A percentile compares a stretch with the other conserved stretches of the same genome.
Conservation (phyloP, 2,113 vertebrate species). For the Chunga burmeisteri region DNA sequence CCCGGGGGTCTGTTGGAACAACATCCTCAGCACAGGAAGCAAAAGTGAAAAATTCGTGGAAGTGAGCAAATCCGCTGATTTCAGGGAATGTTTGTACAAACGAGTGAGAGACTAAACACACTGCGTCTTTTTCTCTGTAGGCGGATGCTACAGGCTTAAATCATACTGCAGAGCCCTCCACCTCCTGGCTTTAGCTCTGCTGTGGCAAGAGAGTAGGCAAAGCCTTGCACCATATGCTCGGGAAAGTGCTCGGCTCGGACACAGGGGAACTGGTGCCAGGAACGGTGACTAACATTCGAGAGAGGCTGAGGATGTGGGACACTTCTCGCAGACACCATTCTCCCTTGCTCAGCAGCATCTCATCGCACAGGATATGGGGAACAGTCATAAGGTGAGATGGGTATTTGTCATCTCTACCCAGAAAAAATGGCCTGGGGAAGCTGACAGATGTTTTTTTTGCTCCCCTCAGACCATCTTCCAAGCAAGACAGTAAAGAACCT, state of each 20-base stretch:
- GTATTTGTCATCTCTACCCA: slow-evolving; percentile 36
- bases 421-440: neutral
- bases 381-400: slow-evolving; percentile 28
- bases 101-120: neutral
- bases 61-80: neutral
- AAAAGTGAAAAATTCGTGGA: neutral
- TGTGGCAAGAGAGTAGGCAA: neutral
- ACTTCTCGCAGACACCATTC: neutral
- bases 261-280: neutral
- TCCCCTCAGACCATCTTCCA: neutral
- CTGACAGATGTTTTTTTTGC: neutral
- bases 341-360: slow-evolving; percentile 14
- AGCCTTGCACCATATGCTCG: neutral
- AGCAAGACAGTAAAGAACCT: neutral
- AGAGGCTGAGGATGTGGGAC: neutral
- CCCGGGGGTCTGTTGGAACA: neutral
- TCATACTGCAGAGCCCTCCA: neutral
- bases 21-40: slow-evolving; percentile 2
- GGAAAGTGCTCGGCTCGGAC: neutral
- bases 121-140: neutral
- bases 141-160: neutral
- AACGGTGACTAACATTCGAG: neutral
- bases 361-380: slow-evolving; percentile 19
- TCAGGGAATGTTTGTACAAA: neutral
- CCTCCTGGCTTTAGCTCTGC: neutral